Evolutionary conservation across 2,888 invertebrate species (phyloP).

Genomic region (Protodeltote pygarga): DNA sequence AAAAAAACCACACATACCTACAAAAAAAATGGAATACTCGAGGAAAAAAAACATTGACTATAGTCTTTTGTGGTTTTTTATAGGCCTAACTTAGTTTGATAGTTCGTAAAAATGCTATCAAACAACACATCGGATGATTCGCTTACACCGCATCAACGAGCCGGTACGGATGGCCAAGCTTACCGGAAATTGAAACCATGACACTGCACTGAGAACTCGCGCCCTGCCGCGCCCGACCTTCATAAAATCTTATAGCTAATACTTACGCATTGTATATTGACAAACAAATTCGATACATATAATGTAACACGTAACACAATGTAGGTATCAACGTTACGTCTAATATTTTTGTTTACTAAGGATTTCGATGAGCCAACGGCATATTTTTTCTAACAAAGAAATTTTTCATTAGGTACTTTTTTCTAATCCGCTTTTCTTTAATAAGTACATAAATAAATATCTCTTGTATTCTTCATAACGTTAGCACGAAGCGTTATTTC

Average conservation of each 20-base stretch:
- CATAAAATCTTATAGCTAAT: slow-evolving; percentile 38
- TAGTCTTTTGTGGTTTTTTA: too few species aligned
- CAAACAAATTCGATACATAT: slow-evolving; percentile 31
- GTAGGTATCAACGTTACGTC: slow-evolving; percentile 15
- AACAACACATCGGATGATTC: slow-evolving; percentile 45
- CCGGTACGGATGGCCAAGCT: slow-evolving; percentile 39
- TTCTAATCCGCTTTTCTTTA: not conserved
- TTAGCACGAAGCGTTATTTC: too few species aligned
- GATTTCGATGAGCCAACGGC: slow-evolving; percentile 5
- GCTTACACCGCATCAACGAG: slow-evolving; percentile 35
- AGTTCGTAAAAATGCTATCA: slow-evolving; percentile 27
- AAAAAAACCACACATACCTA: too few species aligned
- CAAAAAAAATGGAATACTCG: too few species aligned
- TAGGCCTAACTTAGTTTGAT: too few species aligned
- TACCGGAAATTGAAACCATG: slow-evolving; percentile 69
- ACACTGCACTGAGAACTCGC: slow-evolving; percentile 53
- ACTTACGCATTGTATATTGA: slow-evolving; percentile 32
- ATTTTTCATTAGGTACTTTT: slow-evolving; percentile 1
- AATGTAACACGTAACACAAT: slow-evolving; percentile 10
- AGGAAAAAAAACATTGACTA: too few species aligned
- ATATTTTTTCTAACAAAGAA: slow-evolving; percentile 1
- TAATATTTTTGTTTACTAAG: slow-evolving; percentile 26
- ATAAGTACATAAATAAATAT: too few species aligned
- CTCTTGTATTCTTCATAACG: too few species aligned
- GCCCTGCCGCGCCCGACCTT: slow-evolving; percentile 32